Evolutionary conservation across 2,113 vertebrate species (phyloP).

Genomic region (Peromyscus leucopus): DNA sequence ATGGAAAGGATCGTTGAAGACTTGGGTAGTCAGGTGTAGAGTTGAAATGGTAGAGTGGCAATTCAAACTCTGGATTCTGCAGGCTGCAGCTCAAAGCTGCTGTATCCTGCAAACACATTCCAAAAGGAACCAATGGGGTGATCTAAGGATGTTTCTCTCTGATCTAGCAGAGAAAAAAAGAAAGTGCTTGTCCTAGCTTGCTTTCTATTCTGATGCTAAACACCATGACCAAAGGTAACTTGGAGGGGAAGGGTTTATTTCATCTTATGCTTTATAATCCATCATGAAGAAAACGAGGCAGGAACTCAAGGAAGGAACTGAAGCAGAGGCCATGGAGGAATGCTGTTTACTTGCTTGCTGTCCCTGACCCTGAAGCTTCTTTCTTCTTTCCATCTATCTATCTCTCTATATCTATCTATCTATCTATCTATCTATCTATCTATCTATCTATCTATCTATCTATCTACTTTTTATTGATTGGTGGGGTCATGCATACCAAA

Average conservation of each 20-base stretch:
- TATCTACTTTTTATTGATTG: neutral
- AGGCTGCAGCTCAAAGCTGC: neutral
- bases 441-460: no score
- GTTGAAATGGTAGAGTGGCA: neutral
- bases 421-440: neutral
- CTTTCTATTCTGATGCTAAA: neutral
- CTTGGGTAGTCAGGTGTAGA: neutral
- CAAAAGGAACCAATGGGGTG: neutral
- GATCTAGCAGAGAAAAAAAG: neutral
- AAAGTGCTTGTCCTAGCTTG: neutral
- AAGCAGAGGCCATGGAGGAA: neutral
- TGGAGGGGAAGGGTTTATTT: neutral
- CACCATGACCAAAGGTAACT: neutral
- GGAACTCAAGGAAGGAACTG: neutral
- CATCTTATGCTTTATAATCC: neutral
- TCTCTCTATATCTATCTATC: neutral
- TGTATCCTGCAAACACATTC: conserved; percentile 3
- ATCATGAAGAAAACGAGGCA: neutral
- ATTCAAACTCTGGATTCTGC: neutral
- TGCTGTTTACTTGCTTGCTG: neutral
- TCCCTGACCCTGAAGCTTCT: neutral
- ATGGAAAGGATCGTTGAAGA: neutral
- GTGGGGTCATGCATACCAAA: neutral
- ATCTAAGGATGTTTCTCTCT: neutral
- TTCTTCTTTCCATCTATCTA: neutral